A percentile compares a stretch with the other conserved stretches of the same genome.
These are phyloP conservation scores for Nyctibius bracteatus DNA, from an alignment of 2,113 vertebrate species.

Conservation along the genomic window DNA sequence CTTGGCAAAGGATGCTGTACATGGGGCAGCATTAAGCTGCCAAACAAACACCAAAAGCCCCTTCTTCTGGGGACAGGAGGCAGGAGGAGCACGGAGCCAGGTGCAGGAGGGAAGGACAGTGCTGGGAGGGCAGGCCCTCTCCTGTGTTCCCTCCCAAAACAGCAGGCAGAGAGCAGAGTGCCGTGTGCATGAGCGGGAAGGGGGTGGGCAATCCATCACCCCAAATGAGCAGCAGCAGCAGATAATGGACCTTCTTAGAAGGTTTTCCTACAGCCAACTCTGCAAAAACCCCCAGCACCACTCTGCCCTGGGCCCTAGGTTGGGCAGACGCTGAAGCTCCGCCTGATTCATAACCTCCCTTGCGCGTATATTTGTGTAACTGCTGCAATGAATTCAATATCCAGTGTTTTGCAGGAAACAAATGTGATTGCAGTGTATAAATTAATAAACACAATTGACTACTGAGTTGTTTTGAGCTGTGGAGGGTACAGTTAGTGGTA, in stretches of 20 bases:
- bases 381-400: not conserved
- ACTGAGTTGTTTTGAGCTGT: not conserved
- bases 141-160: not conserved
- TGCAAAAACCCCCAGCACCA: not conserved
- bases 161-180: not conserved
- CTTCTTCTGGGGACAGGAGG: not conserved
- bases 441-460: constrained; percentile 8
- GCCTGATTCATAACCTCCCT: not conserved
- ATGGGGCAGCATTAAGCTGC: not conserved
- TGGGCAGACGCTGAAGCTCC: not conserved
- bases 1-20: not conserved
- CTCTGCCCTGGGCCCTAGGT: not conserved
- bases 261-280: not conserved
- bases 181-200: not conserved
- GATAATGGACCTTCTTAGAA: not conserved
- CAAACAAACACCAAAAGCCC: not conserved
- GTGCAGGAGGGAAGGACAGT: not conserved
- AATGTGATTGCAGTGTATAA: not conserved
- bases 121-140: not conserved
- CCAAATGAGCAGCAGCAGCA: not conserved
- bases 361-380: not conserved
- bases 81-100: not conserved
- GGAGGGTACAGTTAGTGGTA: not conserved
- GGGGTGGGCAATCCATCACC: not conserved
- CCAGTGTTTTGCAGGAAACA: not conserved